phyloP scores from a whole-genome alignment of 1,140 invertebrate species.

The Euborellia annulipes region DNA sequence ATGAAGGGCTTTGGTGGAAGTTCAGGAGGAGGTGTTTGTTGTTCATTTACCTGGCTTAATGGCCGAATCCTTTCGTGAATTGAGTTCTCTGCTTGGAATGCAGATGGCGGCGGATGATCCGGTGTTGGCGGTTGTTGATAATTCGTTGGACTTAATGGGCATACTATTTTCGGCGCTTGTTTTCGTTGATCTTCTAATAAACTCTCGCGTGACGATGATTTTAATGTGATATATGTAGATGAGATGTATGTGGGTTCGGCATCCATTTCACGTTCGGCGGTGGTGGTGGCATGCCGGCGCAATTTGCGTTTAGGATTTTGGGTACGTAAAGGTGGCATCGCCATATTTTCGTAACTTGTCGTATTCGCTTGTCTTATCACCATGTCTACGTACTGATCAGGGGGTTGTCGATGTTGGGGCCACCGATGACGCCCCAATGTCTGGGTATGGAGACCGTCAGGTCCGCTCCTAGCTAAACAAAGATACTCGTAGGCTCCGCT shows the following conservation, averaged over 20 bases:
- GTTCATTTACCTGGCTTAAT: constrained; percentile 58
- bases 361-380: constrained; percentile 47
- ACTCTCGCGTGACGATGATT: constrained; percentile 42
- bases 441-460: background rate
- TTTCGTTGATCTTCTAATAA: constrained; percentile 32
- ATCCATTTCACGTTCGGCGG: background rate
- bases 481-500: constrained; percentile 41
- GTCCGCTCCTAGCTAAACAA: constrained; percentile 34
- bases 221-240: constrained; percentile 40
- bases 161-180: constrained; percentile 22
- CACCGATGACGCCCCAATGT: background rate
- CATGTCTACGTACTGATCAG: constrained; percentile 59
- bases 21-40: background rate
- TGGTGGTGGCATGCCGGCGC: constrained; percentile 30
- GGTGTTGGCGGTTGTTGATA: constrained; percentile 85
- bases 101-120: constrained; percentile 86
- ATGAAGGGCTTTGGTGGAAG: too few species aligned
- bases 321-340: constrained; percentile 37
- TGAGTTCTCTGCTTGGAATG: constrained; percentile 69
- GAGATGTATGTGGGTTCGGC: constrained; percentile 34
- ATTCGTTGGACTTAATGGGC: constrained; percentile 56
- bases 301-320: constrained; percentile 55
- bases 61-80: constrained; percentile 83
- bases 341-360: constrained; percentile 50
- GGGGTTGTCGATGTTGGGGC: too few species aligned